Evolutionary conservation across 2,797 vertebrate genomes (phyloP).

Genomic region (Phylloscopus collybita): DNA sequence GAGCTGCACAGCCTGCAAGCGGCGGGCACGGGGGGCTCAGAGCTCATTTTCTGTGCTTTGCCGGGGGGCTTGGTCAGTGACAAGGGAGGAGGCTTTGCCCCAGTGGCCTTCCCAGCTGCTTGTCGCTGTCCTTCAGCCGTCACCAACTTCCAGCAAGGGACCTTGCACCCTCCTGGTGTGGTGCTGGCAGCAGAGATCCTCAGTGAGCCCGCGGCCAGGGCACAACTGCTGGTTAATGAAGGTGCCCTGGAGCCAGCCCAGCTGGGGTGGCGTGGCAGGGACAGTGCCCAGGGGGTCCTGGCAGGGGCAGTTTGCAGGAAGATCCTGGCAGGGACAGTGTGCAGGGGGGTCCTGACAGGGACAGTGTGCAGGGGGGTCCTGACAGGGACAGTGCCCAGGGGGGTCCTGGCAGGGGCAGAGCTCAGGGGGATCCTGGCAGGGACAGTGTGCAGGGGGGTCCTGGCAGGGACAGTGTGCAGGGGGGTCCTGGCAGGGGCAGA

Average conservation of each 20-base stretch:
- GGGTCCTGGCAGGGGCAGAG: neutral
- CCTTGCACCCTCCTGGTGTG: fast-evolving
- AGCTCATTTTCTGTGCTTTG: neutral
- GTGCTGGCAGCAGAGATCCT: neutral
- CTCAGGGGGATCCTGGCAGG: fast-evolving
- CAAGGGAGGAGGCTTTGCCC: neutral
- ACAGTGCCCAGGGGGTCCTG: neutral
- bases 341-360: neutral
- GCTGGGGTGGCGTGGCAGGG: neutral
- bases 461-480: neutral
- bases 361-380: too few relatives aligned
- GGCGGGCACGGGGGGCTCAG: neutral
- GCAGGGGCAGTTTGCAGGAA: neutral
- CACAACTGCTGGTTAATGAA: neutral
- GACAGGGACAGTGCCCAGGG: neutral
- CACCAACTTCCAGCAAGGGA: neutral
- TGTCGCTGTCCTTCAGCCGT: neutral
- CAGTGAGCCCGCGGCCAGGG: fast-evolving
- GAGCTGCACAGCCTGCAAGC: fast-evolving
- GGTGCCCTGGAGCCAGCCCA: neutral
- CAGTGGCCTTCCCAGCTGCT: neutral
- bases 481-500: neutral
- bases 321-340: neutral
- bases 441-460: neutral
- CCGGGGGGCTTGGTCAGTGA: fast-evolving